Evolutionary conservation across 2,888 invertebrate genomes (phyloP).

Genomic region (Ectemnius cavifrons): DNA sequence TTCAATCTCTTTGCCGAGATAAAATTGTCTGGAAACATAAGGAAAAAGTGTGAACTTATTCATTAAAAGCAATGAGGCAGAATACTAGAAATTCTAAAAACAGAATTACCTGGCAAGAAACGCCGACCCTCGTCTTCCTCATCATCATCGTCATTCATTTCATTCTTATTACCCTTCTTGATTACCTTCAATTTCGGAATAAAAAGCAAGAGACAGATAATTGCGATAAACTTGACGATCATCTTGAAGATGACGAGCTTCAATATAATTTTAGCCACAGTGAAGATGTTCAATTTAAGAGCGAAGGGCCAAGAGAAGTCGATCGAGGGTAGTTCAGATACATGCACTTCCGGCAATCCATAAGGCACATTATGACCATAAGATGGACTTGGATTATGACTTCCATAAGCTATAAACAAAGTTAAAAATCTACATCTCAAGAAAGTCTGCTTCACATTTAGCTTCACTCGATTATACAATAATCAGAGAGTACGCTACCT

Average conservation of each 20-base stretch:
- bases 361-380: constrained; percentile 47
- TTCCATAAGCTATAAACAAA: constrained; percentile 76
- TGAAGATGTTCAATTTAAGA: constrained; percentile 85
- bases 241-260: constrained; percentile 90
- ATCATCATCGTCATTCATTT: constrained; percentile 58
- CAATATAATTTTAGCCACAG: constrained; percentile 86
- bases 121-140: constrained; percentile 54
- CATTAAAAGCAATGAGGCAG: neutral
- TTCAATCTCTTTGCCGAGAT: constrained; percentile 54
- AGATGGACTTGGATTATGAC: constrained; percentile 65
- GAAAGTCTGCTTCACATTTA: neutral
- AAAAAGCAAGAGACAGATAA: constrained; percentile 87
- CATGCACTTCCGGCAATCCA: constrained; percentile 56
- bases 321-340: constrained; percentile 71
- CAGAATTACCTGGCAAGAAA: constrained; percentile 9
- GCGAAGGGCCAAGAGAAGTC: constrained; percentile 82
- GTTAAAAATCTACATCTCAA: neutral
- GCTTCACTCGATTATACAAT: too few relatives aligned
- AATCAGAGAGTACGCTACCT: constrained; percentile 59
- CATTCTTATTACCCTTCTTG: constrained; percentile 75
- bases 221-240: constrained; percentile 88
- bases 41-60: neutral
- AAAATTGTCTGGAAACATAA: constrained; percentile 49
- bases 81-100: neutral
- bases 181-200: constrained; percentile 83